A percentile compares a stretch with the other conserved stretches of the same genome.
Evolutionary conservation across 2,113 vertebrate genomes (phyloP).

Genomic region (Ramphastos sulfuratus): DNA sequence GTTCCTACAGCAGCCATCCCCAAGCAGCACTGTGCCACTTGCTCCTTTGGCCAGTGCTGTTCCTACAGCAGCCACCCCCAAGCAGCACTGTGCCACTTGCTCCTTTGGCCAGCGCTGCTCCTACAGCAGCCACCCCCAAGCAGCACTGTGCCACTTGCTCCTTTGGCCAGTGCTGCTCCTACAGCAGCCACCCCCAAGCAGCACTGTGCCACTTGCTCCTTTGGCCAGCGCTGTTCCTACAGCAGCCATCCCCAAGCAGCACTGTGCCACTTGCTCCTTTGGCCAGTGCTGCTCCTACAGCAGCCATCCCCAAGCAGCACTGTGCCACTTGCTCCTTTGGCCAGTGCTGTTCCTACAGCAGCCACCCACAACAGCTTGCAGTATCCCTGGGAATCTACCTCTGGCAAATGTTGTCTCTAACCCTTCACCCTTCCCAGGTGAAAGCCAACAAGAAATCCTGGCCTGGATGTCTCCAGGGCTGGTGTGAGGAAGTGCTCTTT

Average conservation of each 20-base stretch:
- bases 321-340: neutral
- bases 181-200: neutral
- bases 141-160: accelerated
- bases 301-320: neutral
- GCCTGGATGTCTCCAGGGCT: neutral
- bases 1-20: too few species aligned
- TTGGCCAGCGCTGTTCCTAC: neutral
- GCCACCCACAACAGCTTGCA: too few species aligned
- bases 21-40: accelerated
- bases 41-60: neutral
- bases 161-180: neutral
- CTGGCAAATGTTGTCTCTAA: too few species aligned
- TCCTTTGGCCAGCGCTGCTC: neutral
- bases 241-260: too few species aligned
- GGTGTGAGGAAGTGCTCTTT: neutral
- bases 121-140: too few species aligned
- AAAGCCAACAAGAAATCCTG: neutral
- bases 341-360: neutral
- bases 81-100: accelerated
- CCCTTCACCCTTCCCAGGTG: neutral
- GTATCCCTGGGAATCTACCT: too few species aligned
- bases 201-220: accelerated
- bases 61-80: neutral
- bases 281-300: neutral
- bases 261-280: accelerated